Conservation (phyloP, 2,888 invertebrate genomes). For the Camponotus fellah region DNA sequence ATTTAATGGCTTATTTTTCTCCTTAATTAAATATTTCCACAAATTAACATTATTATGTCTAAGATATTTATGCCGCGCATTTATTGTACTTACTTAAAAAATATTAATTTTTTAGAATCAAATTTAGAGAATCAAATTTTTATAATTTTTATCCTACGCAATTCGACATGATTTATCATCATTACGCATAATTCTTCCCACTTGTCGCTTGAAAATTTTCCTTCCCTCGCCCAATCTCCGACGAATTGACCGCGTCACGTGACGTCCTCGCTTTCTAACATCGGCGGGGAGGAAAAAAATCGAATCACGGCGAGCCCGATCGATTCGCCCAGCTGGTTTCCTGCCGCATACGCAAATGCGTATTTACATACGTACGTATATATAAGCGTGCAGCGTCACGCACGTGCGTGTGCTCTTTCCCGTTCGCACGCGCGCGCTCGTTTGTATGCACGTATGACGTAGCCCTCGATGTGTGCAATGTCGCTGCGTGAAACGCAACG, state of each 20-base stretch:
- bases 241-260: slow-evolving; percentile 62
- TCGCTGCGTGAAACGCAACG: slow-evolving; percentile 71
- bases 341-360: slow-evolving; percentile 45
- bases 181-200: slow-evolving; percentile 13
- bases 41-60: neutral
- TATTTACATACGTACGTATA: slow-evolving; percentile 19
- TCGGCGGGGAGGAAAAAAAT: slow-evolving; percentile 64
- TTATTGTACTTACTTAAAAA: neutral
- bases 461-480: slow-evolving; percentile 44
- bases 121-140: neutral
- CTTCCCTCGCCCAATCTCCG: slow-evolving; percentile 31
- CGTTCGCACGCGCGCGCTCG: slow-evolving; percentile 14
- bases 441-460: slow-evolving; percentile 47
- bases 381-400: slow-evolving; percentile 29
- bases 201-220: slow-evolving; percentile 42
- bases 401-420: slow-evolving; percentile 29
- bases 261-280: slow-evolving; percentile 55
- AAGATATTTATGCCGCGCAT: neutral
- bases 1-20: neutral
- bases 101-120: slow-evolving; percentile 12
- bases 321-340: slow-evolving; percentile 76
- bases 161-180: slow-evolving; percentile 10
- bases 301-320: slow-evolving; percentile 67
- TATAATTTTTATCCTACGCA: neutral
- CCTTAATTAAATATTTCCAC: neutral